A percentile compares a stretch with the other conserved stretches of the same genome.
Evolutionary conservation across 2,113 vertebrate species (phyloP).

Genomic region (Pitta sordida): DNA sequence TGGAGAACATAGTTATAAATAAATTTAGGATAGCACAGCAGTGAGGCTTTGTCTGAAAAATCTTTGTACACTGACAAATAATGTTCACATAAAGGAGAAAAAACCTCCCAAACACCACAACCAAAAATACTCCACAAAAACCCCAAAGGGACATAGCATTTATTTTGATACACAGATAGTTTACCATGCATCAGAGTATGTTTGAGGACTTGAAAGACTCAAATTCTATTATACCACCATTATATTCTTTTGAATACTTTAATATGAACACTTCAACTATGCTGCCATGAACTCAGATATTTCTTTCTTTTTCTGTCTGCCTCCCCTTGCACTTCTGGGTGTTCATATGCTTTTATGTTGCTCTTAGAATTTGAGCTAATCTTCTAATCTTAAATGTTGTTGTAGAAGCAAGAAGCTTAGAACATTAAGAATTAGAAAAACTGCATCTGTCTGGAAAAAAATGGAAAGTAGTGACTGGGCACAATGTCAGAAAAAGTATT

Average conservation of each 20-base stretch:
- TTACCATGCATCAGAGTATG: slow-evolving; percentile 3
- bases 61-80: neutral
- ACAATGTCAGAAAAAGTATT: neutral
- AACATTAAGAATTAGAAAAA: neutral
- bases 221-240: slow-evolving; percentile 18
- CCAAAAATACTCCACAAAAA: neutral
- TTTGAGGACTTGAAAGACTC: neutral
- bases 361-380: neutral
- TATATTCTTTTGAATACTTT: slow-evolving; percentile 9
- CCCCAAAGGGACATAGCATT: neutral
- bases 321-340: neutral
- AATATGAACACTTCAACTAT: slow-evolving; percentile 3
- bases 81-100: neutral
- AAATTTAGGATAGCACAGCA: neutral
- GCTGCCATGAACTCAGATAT: neutral
- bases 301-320: neutral
- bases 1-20: neutral
- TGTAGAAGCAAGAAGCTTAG: neutral
- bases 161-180: slow-evolving; percentile 28
- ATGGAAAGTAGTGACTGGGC: neutral
- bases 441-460: neutral
- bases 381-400: neutral
- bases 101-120: neutral
- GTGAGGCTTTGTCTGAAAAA: neutral
- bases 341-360: neutral